Conservation (phyloP, 2,797 vertebrate species). For the Lates japonicus region DNA sequence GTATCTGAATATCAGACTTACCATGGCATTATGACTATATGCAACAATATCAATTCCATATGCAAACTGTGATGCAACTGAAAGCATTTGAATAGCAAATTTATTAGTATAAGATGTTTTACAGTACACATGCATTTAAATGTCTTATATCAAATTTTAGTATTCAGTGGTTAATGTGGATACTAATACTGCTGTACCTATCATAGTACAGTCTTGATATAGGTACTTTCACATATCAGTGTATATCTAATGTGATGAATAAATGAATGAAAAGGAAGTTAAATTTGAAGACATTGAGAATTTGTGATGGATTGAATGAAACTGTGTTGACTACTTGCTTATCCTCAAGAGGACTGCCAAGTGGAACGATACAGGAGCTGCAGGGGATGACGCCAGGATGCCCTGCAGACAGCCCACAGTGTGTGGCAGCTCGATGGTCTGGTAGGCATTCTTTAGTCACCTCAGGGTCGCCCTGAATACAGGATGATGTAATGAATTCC, state of each 20-base stretch:
- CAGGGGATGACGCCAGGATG: slow-evolving; percentile 93
- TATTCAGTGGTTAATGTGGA: neutral
- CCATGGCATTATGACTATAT: neutral
- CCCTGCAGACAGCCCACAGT: slow-evolving; percentile 97
- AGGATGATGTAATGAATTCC: slow-evolving; percentile 96
- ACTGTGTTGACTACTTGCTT: slow-evolving; percentile 82
- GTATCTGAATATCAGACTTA: neutral
- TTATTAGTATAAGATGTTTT: neutral
- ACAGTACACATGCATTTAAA: neutral
- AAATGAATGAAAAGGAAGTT: neutral
- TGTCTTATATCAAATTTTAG: neutral
- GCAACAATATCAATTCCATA: neutral
- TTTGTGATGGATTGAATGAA: neutral
- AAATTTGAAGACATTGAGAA: neutral
- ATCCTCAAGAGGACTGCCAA: slow-evolving; percentile 96
- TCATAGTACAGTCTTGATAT: neutral
- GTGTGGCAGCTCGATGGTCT: slow-evolving; percentile 93
- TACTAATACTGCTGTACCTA: neutral
- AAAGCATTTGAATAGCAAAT: neutral
- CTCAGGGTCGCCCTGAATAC: slow-evolving; percentile 92
- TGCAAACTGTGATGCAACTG: neutral
- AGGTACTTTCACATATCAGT: neutral
- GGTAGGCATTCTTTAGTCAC: slow-evolving; percentile 91
- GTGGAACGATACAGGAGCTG: slow-evolving; percentile 97
- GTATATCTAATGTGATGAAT: no score